Evolutionary conservation across 2,797 vertebrate species (phyloP), one percentile per base, ranked within the genome.

Genomic region (Gephyroberyx darwinii): DNA sequence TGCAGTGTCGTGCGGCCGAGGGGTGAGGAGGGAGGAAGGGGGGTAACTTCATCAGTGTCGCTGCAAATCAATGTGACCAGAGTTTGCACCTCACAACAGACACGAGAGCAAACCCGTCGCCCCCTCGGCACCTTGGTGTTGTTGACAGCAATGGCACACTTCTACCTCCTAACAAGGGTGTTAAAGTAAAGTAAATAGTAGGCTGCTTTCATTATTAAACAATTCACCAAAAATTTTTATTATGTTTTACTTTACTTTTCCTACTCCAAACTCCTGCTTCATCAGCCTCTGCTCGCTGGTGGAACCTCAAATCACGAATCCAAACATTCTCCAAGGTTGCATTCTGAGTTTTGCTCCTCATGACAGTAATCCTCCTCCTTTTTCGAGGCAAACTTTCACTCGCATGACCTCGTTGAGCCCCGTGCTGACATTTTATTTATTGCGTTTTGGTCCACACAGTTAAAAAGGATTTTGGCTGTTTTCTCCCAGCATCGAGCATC

Each of bases 1-100:
- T n/a, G n/a, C n/a, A n/a, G n/a, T n/a, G n/a, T n/a, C n/a, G n/a
- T n/a, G n/a, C n/a, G n/a, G n/a, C n/a, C n/a, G n/a, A n/a, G n/a
- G n/a, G n/a, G n/a, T n/a, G n/a, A 55, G 74, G 58, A n/a, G 39
- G 41, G 64, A 33, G 20, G 41, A 61, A 1, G 31, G 10, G 8
- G 41, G 43, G 14, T 9, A 48, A 90, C 83, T 84, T 84, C 73
- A 77, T 87, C 71, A 51, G 76, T 81, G 77, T 75, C 55, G 6
- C 82, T 57, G 61, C 80, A 89, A 88, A 90, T 90, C 88, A 87
- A 81, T 2, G 65, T 39, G 71, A 81, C 75, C 75, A 31, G 52
- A 75, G 57, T 86, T 82, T 71, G 75, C 71, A 74, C 77, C 75
- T 74, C 72, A 50, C 70, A 77, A 54, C 72, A 65, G 71, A 57